Evolutionary conservation across 92 coral and sea anemone species (phyloP), one percentile per base, ranked within the genome.

Genomic region (Epizoanthus illoricatus): DNA sequence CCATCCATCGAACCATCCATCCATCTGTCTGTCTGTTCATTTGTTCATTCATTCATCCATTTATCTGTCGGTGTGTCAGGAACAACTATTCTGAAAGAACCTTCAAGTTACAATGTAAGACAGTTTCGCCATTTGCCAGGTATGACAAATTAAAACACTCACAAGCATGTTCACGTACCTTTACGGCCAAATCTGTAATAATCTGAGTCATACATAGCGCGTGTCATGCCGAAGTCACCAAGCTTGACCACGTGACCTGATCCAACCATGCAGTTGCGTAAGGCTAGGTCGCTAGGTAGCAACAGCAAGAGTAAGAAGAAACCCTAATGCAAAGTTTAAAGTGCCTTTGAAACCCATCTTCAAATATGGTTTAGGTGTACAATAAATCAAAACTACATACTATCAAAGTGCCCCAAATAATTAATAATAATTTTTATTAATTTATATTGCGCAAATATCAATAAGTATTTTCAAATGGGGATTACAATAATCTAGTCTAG

Each of bases 181-280:
- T 88, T 85, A 19, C 97, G 92, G 79, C 94, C 97, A 73, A 92
- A 92, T 70, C 97, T 92, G 89, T 92, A 92, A 85, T 92, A 92
- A 78, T 92, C 97, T n/a, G 97, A 92, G 79, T 86, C 97, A 58
- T 85, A 92, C 94, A 90, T 92, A 55, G 97, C 97, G 56, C 97
- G 87, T 3, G 97, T 89, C 97, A 92, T 92, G 24, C 97, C 97
- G 43, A 92, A 92, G 87, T 92, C 97, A 21, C 97, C 94, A 4
- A 92, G 85, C 63, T 90, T 92, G 36, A 92, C 97, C 85, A 90
- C 92, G 89, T 90, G 85, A 36, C 97, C 94, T 62, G 97, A 88
- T 7, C 97, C 94, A 7, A 92, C 92, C 97, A 92, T 90, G 69
- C 97, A 92, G 87, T 92, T 92, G 36, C 97, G 93, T 75, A 92